Evolutionary conservation across 2,797 vertebrate genomes (phyloP).

Genomic region (Enteromius afrohamiltoni): DNA sequence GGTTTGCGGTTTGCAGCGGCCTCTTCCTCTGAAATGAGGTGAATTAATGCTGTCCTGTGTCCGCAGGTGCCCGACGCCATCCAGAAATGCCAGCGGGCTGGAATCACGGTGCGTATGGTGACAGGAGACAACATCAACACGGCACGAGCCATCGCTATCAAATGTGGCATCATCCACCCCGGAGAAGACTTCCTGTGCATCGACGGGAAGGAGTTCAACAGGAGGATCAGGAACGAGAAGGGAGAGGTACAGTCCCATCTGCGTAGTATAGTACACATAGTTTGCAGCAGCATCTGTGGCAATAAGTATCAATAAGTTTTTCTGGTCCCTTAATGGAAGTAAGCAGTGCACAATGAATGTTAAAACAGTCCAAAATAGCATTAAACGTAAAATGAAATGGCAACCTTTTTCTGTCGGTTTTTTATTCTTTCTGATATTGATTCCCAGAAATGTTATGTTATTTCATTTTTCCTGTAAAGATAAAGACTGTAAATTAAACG

Average conservation of each 20-base stretch:
- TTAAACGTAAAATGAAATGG: neutral
- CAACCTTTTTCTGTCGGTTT: too few relatives aligned
- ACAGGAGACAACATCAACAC: constrained; percentile 99
- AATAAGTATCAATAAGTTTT: neutral
- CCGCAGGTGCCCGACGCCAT: constrained; percentile 95
- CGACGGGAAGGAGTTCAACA: constrained; percentile 98
- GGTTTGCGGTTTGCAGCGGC: constrained; percentile 63
- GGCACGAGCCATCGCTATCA: constrained; percentile 96
- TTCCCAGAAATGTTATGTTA: too few relatives aligned
- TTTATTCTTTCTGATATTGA: too few relatives aligned
- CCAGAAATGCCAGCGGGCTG: constrained; percentile 93
- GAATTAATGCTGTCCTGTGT: neutral
- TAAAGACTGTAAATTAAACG: too few relatives aligned
- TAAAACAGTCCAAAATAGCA: neutral
- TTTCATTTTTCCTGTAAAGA: too few relatives aligned
- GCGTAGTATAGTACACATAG: neutral
- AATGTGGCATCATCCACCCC: constrained; percentile 96
- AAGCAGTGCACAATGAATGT: neutral
- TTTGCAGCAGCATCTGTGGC: neutral
- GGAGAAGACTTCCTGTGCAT: constrained; percentile 98
- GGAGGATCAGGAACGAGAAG: constrained; percentile 97
- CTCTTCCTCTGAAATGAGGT: constrained; percentile 45
- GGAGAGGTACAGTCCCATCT: constrained; percentile 83
- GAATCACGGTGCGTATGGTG: constrained; percentile 98
- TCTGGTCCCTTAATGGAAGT: neutral